Evolutionary conservation across 2,797 vertebrate genomes (phyloP).

Genomic region (Aselliscus stoliczkanus): DNA sequence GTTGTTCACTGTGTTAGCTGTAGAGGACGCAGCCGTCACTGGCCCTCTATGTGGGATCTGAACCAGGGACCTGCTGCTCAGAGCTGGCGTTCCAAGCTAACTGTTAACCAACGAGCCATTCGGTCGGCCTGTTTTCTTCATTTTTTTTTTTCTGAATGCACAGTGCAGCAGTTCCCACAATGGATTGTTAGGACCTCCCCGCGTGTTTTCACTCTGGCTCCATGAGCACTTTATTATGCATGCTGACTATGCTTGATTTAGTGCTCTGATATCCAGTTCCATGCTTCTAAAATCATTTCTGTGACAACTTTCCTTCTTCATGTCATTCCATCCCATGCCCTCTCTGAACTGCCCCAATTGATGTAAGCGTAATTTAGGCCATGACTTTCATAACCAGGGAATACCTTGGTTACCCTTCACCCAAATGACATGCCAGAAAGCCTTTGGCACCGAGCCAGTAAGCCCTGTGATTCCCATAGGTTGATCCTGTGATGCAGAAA

Average conservation of each 20-base stretch:
- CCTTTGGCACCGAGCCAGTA: background rate
- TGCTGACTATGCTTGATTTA: slow-evolving; percentile 15
- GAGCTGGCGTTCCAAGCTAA: too few relatives aligned
- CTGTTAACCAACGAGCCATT: too few relatives aligned
- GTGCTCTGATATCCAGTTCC: background rate
- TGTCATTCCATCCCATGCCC: background rate
- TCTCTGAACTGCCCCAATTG: slow-evolving; percentile 40
- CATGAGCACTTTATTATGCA: background rate
- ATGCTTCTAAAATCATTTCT: slow-evolving; percentile 50
- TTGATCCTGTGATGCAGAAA: slow-evolving; percentile 48
- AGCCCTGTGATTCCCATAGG: background rate
- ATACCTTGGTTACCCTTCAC: slow-evolving; percentile 12
- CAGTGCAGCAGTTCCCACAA: background rate
- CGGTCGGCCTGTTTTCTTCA: too few relatives aligned
- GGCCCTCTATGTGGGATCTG: too few relatives aligned
- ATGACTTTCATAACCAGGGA: background rate
- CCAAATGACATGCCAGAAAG: background rate
- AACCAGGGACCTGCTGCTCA: too few relatives aligned
- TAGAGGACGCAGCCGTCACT: too few relatives aligned
- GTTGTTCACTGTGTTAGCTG: too few relatives aligned
- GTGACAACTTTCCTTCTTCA: background rate
- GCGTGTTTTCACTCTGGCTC: background rate
- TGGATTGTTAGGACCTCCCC: background rate
- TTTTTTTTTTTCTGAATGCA: background rate
- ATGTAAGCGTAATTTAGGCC: slow-evolving; percentile 31